phyloP scores from a whole-genome alignment of 1,140 invertebrate species.

The Batillaria attramentaria region DNA sequence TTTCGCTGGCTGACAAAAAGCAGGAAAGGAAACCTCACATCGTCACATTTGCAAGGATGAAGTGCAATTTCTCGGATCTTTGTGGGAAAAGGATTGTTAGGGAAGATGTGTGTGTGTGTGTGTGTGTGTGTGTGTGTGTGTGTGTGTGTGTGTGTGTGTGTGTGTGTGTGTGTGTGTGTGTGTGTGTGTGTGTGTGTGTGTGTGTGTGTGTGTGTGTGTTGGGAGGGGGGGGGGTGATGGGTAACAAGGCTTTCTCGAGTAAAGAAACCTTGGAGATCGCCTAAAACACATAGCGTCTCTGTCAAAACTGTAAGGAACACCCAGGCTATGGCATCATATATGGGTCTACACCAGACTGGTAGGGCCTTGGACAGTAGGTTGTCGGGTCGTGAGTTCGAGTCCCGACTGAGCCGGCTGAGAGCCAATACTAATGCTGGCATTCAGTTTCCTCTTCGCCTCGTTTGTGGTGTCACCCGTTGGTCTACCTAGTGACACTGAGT shows the following conservation, averaged over 20 bases:
- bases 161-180: background rate
- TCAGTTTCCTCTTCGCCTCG: too few species aligned
- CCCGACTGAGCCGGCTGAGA: too few species aligned
- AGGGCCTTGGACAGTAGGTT: too few species aligned
- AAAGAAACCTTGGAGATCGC: background rate
- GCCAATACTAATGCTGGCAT: too few species aligned
- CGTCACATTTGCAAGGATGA: background rate
- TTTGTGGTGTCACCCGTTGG: too few species aligned
- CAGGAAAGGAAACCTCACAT: too few species aligned
- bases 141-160: background rate
- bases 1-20: background rate
- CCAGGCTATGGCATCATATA: background rate
- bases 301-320: background rate
- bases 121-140: conserved; percentile 22
- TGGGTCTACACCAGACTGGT: too few species aligned
- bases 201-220: too few species aligned
- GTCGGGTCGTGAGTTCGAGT: too few species aligned
- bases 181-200: background rate
- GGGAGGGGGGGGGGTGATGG: background rate
- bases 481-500: too few species aligned
- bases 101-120: conserved; percentile 5
- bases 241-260: background rate
- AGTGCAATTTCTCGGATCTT: background rate
- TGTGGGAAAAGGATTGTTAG: background rate
- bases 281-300: background rate